Conservation (phyloP, 2,888 invertebrate species). For the Kuschelorhynchus macadamiae region DNA sequence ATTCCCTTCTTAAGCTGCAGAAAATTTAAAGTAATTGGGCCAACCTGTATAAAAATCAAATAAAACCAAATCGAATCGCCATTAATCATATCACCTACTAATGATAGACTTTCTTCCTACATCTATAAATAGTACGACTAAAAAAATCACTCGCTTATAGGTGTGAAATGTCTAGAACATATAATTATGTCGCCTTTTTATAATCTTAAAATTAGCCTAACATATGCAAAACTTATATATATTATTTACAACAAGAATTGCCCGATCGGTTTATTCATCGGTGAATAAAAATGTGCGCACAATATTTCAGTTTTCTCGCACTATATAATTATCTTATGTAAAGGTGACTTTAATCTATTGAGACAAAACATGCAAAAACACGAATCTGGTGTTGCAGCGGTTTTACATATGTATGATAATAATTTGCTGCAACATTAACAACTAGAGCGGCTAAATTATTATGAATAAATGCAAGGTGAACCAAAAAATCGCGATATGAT, state of each 20-base stretch:
- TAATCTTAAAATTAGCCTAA: constrained; percentile 11
- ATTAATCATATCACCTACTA: too few species aligned
- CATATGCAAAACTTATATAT: constrained; percentile 14
- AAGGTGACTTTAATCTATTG: constrained; percentile 34
- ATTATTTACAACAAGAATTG: background rate
- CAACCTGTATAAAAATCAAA: too few species aligned
- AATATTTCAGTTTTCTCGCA: constrained; percentile 31
- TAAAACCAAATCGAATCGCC: too few species aligned
- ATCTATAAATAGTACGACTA: background rate
- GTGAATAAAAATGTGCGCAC: constrained; percentile 21
- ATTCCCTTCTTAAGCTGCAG: too few species aligned
- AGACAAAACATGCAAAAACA: constrained; percentile 36
- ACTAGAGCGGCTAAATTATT: constrained; percentile 44
- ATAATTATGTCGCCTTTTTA: constrained; percentile 10
- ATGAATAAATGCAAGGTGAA: constrained; percentile 45
- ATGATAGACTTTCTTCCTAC: background rate
- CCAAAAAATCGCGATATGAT: constrained; percentile 19
- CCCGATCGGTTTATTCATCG: constrained; percentile 24
- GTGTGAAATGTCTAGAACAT: constrained; percentile 22
- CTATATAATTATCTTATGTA: constrained; percentile 39
- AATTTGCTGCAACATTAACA: constrained; percentile 37
- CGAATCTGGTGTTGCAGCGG: constrained; percentile 14
- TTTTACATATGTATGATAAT: constrained; percentile 35
- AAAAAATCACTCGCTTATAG: background rate
- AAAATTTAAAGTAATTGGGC: too few species aligned